Evolutionary conservation across 1,140 invertebrate species (phyloP), one percentile per base, ranked within the genome.

Genomic region (Hycleus cichorii): DNA sequence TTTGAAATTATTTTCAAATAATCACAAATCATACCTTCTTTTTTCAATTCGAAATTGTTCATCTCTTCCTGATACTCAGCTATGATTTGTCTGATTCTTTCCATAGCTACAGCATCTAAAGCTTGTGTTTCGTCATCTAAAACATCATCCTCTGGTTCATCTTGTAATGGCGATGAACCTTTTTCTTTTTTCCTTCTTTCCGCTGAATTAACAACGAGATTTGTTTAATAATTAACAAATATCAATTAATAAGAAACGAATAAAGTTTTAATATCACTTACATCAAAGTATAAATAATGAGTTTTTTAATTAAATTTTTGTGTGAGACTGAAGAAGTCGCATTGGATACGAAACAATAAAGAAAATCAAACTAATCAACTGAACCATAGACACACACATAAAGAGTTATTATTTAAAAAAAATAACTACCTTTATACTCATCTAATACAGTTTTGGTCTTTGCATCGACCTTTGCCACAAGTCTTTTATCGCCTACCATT

Each of bases 391-490:
- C 18, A 18, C 18, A 18, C 18, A 18, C 18, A 12, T 12, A 18
- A 18, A 18, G 18, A 18, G 18, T 18, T 18, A 18, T 18, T 18
- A 18, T 18, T 18, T 9, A n/a, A 9, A 38, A 8, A 12, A 47
- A 18, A 55, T 43, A 66, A 72, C 75, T 69, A 87, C 86, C 86
- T 82, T 93, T 95, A 72, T 94, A 97, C 60, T 95, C 90, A 76
- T 97, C 93, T 61, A 98, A 79, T 47, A 94, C 83, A 49, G 89
- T 86, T 80, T 96, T 93, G 61, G 95, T 95, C 81, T 98, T 98
- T 39, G 93, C 91, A 79, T 98, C 96, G n/a, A 97, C 94, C 81
- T 95, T 95, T 0, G 95, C 95, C 27, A 98, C 88, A 58, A 99
- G 77, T 71, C 89, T 89, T 74, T 96, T 97, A 40, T 93, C 94